Evolutionary conservation across 2,113 vertebrate genomes (phyloP).

Genomic region (Stegostoma tigrinum): DNA sequence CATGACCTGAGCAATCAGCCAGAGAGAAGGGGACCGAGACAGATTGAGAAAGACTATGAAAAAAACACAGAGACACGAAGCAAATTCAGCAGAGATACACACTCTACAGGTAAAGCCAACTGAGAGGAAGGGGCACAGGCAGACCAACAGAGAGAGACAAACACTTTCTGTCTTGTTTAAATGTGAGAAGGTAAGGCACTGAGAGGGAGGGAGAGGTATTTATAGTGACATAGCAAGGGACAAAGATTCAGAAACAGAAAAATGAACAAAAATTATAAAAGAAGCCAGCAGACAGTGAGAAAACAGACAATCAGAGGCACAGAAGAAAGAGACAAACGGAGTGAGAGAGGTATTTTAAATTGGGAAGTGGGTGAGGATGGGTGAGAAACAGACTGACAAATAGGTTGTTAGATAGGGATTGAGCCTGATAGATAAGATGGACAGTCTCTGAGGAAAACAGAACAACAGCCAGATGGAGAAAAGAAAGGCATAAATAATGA

Average conservation of each 20-base stretch:
- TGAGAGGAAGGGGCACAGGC: neutral
- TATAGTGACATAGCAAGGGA: neutral
- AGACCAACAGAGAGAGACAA: neutral
- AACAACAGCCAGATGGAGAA: neutral
- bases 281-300: neutral
- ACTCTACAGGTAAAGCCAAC: neutral
- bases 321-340: too few species aligned
- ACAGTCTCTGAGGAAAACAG: neutral
- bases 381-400: neutral
- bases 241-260: neutral
- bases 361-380: neutral
- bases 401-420: neutral
- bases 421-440: neutral
- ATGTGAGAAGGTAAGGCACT: neutral
- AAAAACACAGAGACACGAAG: neutral
- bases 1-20: neutral
- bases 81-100: neutral
- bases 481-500: neutral
- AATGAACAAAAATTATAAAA: neutral
- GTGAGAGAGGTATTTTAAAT: neutral
- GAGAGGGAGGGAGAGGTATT: neutral
- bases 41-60: neutral
- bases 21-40: neutral
- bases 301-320: neutral
- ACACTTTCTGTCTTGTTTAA: neutral